A percentile compares a stretch with the other conserved stretches of the same genome.
These are phyloP conservation scores for Tursiops truncatus DNA, from an alignment of 2,113 vertebrate species.

Conservation along the genomic window DNA sequence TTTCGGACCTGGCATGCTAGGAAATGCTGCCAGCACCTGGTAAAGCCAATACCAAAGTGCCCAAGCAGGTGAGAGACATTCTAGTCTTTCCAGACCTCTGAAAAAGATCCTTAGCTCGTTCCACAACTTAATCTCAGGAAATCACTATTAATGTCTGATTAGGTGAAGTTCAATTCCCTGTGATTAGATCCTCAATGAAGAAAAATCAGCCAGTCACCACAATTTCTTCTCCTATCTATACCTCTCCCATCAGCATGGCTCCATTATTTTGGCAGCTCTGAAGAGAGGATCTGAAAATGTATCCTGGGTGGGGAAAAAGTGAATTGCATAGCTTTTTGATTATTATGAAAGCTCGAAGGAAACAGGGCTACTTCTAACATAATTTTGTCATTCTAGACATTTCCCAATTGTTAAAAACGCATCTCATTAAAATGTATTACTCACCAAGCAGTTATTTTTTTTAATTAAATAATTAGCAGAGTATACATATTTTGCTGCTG, in stretches of 20 bases:
- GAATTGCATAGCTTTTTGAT: neutral
- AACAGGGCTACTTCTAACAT: neutral
- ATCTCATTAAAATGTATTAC: neutral
- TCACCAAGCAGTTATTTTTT: neutral
- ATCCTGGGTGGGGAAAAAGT: neutral
- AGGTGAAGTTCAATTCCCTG: neutral
- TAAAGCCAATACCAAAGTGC: too few relatives aligned
- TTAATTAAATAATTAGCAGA: conserved; percentile 47
- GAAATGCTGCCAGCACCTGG: neutral
- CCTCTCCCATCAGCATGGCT: neutral
- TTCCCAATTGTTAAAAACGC: neutral
- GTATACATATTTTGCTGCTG: neutral
- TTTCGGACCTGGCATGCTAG: neutral
- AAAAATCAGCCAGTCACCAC: neutral
- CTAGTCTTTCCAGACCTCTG: neutral
- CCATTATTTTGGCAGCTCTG: neutral
- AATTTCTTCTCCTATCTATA: neutral
- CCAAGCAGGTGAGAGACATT: neutral
- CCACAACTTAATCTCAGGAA: conserved; percentile 20
- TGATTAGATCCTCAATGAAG: conserved; percentile 10
- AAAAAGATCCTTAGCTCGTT: neutral
- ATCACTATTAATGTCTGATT: neutral
- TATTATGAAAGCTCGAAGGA: neutral
- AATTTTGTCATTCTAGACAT: neutral
- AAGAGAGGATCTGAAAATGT: neutral